A percentile compares a stretch with the other conserved stretches of the same genome.
Conservation (phyloP, 2,888 invertebrate genomes). For the Epiblema foenella region DNA sequence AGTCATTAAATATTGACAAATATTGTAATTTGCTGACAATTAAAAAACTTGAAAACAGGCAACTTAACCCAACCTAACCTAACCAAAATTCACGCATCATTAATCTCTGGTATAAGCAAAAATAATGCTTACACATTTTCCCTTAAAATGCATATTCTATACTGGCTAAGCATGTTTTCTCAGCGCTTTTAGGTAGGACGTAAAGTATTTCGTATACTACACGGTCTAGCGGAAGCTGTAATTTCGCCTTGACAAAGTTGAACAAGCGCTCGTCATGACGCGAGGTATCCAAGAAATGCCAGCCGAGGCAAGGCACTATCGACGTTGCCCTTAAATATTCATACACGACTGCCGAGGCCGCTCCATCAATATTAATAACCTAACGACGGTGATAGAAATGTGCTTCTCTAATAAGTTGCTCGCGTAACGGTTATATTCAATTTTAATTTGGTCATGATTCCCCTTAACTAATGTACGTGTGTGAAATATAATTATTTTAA, state of each 20-base stretch:
- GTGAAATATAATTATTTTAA: slow-evolving; percentile 16
- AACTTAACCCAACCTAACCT: too few species aligned
- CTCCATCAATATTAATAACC: slow-evolving; percentile 73
- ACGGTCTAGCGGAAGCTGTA: slow-evolving; percentile 24
- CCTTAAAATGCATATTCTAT: background rate
- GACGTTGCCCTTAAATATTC: slow-evolving; percentile 69
- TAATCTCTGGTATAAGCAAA: slow-evolving; percentile 18
- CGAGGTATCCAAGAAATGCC: slow-evolving; percentile 56
- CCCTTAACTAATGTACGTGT: slow-evolving; percentile 8
- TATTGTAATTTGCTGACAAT: background rate
- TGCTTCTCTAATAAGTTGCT: slow-evolving; percentile 56
- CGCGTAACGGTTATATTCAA: slow-evolving; percentile 56
- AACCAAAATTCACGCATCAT: slow-evolving; percentile 23
- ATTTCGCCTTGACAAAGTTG: slow-evolving; percentile 38
- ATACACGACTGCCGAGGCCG: slow-evolving; percentile 62
- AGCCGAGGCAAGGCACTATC: slow-evolving; percentile 59
- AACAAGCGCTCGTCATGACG: slow-evolving; percentile 28
- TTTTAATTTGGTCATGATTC: slow-evolving; percentile 47
- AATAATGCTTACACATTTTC: slow-evolving; percentile 17
- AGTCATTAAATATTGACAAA: background rate
- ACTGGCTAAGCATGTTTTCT: slow-evolving; percentile 25
- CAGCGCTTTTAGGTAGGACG: slow-evolving; percentile 17
- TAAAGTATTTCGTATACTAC: slow-evolving; percentile 21
- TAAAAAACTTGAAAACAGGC: background rate
- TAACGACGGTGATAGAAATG: slow-evolving; percentile 64